These are phyloP conservation scores for Eupristina koningsbergeri DNA, from an alignment of 1,140 invertebrate species.

Conservation along the genomic window DNA sequence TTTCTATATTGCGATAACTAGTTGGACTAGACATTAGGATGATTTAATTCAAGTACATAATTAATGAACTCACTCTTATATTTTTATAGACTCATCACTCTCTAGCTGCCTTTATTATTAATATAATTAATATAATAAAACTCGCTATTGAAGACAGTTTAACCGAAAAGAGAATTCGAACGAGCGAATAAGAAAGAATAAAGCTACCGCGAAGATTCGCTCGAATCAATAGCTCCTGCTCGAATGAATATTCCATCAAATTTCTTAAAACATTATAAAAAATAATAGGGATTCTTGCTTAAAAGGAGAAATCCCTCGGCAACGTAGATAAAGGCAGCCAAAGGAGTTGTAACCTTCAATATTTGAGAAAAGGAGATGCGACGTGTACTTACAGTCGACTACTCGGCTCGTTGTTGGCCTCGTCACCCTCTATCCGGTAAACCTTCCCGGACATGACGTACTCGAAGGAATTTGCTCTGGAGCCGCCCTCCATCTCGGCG, in stretches of 20 bases:
- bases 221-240: no score
- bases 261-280: no score
- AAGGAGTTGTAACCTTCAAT: background rate
- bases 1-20: background rate
- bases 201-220: no score
- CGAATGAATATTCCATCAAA: no score
- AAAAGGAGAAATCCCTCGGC: no score
- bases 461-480: conserved; percentile 96
- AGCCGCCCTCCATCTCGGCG: conserved; percentile 83
- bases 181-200: no score
- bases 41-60: background rate
- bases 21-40: background rate
- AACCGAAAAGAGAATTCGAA: background rate
- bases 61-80: background rate
- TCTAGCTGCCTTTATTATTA: conserved; percentile 1
- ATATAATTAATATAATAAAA: background rate
- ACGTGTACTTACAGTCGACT: conserved; percentile 82
- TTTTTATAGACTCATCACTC: no score
- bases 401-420: conserved; percentile 88
- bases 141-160: background rate
- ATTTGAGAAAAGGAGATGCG: background rate
- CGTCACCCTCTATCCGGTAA: conserved; percentile 97
- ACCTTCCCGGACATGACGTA: conserved; percentile 99
- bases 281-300: no score
- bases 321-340: background rate